Evolutionary conservation across 2,113 vertebrate species (phyloP).

Genomic region (Athene noctua): DNA sequence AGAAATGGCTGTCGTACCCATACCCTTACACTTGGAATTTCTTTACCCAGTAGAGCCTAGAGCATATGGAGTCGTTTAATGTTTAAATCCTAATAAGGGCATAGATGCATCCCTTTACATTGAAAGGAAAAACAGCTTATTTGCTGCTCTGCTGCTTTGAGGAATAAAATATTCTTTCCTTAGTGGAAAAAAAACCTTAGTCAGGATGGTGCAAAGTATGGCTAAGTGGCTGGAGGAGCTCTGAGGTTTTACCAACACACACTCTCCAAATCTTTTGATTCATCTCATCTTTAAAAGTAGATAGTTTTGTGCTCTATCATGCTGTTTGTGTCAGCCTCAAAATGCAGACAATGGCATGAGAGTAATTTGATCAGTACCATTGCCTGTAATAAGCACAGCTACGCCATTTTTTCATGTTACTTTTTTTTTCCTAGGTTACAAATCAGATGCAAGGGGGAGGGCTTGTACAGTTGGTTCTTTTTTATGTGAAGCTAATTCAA

Average conservation of each 20-base stretch:
- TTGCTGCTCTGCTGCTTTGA: neutral
- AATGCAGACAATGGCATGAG: neutral
- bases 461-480: neutral
- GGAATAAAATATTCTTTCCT: neutral
- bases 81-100: neutral
- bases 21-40: neutral
- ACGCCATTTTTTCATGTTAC: neutral
- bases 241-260: neutral
- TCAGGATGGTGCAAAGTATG: neutral
- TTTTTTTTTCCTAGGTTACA: neutral
- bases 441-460: neutral
- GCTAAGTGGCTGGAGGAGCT: neutral
- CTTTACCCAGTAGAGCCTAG: neutral
- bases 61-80: neutral
- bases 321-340: neutral
- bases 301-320: neutral
- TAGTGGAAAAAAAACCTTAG: neutral
- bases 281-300: neutral
- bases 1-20: neutral
- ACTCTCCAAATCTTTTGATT: neutral
- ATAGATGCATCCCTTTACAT: neutral
- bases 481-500: neutral
- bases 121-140: neutral
- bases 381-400: neutral
- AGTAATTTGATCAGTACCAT: neutral